A percentile compares a stretch with the other conserved stretches of the same genome.
Conservation (phyloP, 2,113 vertebrate species). For the Tringa solitaria region DNA sequence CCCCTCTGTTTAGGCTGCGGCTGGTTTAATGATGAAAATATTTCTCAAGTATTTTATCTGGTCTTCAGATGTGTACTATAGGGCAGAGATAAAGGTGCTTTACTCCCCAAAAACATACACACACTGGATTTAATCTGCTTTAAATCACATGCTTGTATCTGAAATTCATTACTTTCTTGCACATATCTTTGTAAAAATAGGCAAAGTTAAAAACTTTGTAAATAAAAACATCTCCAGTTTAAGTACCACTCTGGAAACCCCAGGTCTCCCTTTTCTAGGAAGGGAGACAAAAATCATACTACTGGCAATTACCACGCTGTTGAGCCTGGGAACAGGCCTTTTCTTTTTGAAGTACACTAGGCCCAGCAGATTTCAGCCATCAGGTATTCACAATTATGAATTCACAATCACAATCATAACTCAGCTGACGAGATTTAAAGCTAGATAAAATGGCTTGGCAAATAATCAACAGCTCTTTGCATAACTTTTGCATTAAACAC, state of each 20-base stretch:
- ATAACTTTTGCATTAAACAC: neutral
- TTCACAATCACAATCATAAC: neutral
- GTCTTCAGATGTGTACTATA: neutral
- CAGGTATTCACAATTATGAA: neutral
- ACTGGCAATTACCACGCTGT: neutral
- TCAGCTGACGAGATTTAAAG: neutral
- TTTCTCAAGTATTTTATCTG: neutral
- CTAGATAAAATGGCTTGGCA: neutral
- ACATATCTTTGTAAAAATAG: neutral
- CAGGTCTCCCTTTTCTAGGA: neutral
- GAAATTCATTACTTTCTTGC: neutral
- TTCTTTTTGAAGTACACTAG: neutral
- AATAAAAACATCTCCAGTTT: neutral
- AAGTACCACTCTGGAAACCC: neutral
- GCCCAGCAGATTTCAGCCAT: neutral
- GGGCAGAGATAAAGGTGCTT: neutral
- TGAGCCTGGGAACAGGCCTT: neutral
- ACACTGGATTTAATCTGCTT: neutral
- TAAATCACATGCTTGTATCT: neutral
- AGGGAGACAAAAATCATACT: neutral
- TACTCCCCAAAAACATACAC: neutral
- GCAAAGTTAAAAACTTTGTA: neutral
- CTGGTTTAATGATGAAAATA: neutral
- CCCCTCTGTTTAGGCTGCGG: neutral
- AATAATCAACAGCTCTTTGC: neutral